Conservation (phyloP, 1,140 invertebrate genomes). For the Penaeus indicus region DNA sequence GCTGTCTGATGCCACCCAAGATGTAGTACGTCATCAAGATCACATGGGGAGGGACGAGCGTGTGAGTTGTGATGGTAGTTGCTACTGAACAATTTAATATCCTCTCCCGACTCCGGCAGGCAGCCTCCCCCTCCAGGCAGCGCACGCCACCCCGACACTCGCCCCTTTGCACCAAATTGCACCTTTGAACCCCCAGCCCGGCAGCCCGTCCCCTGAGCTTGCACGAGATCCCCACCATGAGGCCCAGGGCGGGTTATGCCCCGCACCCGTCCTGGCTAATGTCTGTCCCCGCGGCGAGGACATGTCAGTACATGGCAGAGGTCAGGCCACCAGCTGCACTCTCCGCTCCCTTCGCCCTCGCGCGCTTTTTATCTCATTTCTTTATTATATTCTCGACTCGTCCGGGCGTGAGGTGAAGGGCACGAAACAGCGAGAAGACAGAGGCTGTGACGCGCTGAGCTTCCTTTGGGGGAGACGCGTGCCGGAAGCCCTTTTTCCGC, state of each 20-base stretch:
- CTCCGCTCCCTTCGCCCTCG: background rate
- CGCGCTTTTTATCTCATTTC: background rate
- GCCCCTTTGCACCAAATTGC: constrained; percentile 51
- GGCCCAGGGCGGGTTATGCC: constrained; percentile 42
- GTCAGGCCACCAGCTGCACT: constrained; percentile 47
- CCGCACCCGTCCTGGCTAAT: constrained; percentile 48
- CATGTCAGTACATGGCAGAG: constrained; percentile 60
- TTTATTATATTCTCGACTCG: background rate
- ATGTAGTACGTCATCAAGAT: constrained; percentile 40
- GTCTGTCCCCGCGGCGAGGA: constrained; percentile 54
- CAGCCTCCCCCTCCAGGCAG: constrained; percentile 3
- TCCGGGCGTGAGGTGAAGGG: background rate
- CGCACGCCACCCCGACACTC: constrained; percentile 27
- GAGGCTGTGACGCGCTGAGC: no score
- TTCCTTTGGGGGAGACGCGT: no score
- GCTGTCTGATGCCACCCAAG: constrained; percentile 51
- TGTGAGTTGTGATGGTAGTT: constrained; percentile 15
- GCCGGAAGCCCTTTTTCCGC: no score
- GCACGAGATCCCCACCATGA: constrained; percentile 35
- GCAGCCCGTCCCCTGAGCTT: constrained; percentile 4
- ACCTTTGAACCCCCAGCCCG: constrained; percentile 53
- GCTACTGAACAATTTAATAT: constrained; percentile 44
- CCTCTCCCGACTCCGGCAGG: background rate
- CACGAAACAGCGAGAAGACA: no score
- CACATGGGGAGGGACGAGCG: constrained; percentile 23